Evolutionary conservation across 2,888 invertebrate species (phyloP), one percentile per base, ranked within the genome.

Genomic region (Microplitis manilae): DNA sequence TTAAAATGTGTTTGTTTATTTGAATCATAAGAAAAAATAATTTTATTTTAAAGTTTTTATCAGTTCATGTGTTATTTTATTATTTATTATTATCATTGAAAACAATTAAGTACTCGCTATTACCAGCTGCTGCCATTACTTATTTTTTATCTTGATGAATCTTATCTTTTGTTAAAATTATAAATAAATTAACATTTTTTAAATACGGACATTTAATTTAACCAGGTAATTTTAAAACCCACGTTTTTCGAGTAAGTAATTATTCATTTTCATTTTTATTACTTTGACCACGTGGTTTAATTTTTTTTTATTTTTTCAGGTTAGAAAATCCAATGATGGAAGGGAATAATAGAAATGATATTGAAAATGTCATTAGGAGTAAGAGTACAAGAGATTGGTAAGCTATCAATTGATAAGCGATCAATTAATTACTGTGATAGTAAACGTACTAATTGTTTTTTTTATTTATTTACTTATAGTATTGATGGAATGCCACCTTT

Each of bases 41-140:
- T 30, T 30, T 30, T 30, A 17, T 17, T 17, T 17, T 17, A 17
- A 30, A 30, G 2, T 50, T 50, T 13, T 13, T 50, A 50, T 50
- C 13, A 50, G 8, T 4, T 50, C 4, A 50, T 13, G 8, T 50
- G 8, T 50, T 9, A 8, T 50, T 50, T 50, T 50, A 50, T 30
- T 50, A 50, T 50, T 41, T 41, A 41, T 41, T 50, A 13, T 50
- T 8, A 50, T 30, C 30, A 30, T 2, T 30, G 1, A 50, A 50
- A 50, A 13, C 13, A 50, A 50, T 38, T 13, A 9, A 30, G 65
- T 30, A 20, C 30, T 65, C 65, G 65, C 65, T 65, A 13, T 65
- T 65, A 65, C 65, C 65, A 65, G 20, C 65, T 65, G 65, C 13
- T 65, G 65, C 65, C 38, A 38, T 38, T 65, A 30, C 5, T 65